Percentiles rank a stretch among this genome's conserved stretches.
Evolutionary conservation across 2,888 invertebrate genomes (phyloP).

Genomic region (Conops quadrifasciatus): DNA sequence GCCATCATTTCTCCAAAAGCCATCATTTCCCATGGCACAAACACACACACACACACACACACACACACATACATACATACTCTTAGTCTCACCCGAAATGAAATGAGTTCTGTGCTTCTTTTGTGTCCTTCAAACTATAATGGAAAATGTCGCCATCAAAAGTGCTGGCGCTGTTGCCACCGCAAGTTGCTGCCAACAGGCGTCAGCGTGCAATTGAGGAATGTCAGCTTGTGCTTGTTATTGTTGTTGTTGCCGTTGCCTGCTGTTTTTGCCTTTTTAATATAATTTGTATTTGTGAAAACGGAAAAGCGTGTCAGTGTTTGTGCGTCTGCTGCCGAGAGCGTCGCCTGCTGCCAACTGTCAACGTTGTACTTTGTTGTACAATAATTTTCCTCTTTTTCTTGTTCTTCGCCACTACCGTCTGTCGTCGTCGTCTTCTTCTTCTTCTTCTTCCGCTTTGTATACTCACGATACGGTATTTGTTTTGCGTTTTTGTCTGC

Average conservation of each 20-base stretch:
- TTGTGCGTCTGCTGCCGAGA: not conserved
- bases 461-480: not conserved
- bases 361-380: slow-evolving; percentile 14
- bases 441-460: not conserved
- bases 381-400: slow-evolving; percentile 1
- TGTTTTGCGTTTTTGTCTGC: slow-evolving; percentile 31
- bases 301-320: not conserved
- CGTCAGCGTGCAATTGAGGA: slow-evolving; percentile 29
- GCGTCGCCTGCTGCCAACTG: slow-evolving; percentile 12
- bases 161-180: slow-evolving; percentile 24
- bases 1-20: not conserved
- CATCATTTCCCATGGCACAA: slow-evolving; percentile 21
- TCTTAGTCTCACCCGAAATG: not conserved
- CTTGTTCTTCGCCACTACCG: not conserved
- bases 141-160: slow-evolving; percentile 59
- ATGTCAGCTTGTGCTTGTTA: slow-evolving; percentile 3
- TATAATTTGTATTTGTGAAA: slow-evolving; percentile 2
- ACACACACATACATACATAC: slow-evolving; percentile 1
- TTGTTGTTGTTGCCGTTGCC: slow-evolving; percentile 19
- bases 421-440: not conserved
- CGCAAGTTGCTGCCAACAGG: slow-evolving; percentile 31
- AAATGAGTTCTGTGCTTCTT: not conserved
- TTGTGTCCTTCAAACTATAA: slow-evolving; percentile 43
- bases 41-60: slow-evolving; percentile 21
- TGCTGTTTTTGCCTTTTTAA: not conserved